Evolutionary conservation across 2,113 vertebrate species (phyloP), one percentile per base, ranked within the genome.

Genomic region (Sceloporus undulatus): DNA sequence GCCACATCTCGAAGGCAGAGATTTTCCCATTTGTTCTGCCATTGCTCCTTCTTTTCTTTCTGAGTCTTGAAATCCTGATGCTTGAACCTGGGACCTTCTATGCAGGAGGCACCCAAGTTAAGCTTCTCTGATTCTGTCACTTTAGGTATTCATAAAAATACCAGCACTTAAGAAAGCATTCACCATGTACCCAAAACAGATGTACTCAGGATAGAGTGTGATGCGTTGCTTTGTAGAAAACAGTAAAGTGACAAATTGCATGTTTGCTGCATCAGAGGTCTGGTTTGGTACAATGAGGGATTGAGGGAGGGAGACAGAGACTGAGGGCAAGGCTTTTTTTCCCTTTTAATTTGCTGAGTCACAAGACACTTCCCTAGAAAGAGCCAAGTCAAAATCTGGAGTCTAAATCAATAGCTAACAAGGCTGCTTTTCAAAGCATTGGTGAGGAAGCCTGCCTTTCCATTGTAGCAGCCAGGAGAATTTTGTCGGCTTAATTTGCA

Each of bases 401-500:
- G 68, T 70, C 8, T 1, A 87, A 6, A 52, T 2, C 19, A 5
- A 52, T 1, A 29, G 0, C 40, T n/a, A 2, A 13, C 0, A 14
- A 29, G 4, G 86, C 75, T 8, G 89, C 76, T 25, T 89, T 89
- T 6, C 52, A 11, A 27, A 66, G 84, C 48, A 9, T 13, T 2
- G 0, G 0, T 0, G 0, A 0, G 85, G 38, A 66, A 66, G 1
- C 0, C 0, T 0, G 42, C 38, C 19, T 18, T 86, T 0, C 16
- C 0, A 4, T 0, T 1, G 59, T 85, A 9, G 77, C 1, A 6
- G 27, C 0, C 16, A 85, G 16, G 74, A 25, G 84, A 70, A 62
- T 89, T 92, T 38, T 88, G 87, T 88, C 89, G 0, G 78, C 88
- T 84, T 85, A 75, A 70, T 89, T 86, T 66, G 86, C 88, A 92